Conservation (phyloP, 2,113 vertebrate species). For the Myotis lucifugus region DNA sequence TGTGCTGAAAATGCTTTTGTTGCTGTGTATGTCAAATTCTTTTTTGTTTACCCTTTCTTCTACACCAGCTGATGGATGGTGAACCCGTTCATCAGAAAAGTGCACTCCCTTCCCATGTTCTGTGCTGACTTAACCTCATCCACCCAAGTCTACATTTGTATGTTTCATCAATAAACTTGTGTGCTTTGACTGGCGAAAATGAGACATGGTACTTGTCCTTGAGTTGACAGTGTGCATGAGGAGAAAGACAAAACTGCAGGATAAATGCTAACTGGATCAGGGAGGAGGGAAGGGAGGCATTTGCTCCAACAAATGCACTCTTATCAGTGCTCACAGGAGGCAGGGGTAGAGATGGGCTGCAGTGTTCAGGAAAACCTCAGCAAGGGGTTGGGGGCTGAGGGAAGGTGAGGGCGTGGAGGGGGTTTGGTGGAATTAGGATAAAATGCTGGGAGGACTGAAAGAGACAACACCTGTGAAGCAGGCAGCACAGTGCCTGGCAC, state of each 20-base stretch:
- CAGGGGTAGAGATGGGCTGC: background rate
- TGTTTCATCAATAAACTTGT: slow-evolving; percentile 73
- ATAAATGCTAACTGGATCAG: background rate
- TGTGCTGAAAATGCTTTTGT: background rate
- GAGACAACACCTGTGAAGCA: background rate
- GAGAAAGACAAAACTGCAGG: background rate
- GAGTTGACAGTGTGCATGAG: background rate
- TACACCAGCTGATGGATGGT: background rate
- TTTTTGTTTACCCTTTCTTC: background rate
- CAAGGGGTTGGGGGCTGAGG: background rate
- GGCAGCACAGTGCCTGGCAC: background rate
- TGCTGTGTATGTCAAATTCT: background rate
- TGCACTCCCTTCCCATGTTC: background rate
- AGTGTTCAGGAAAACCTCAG: background rate
- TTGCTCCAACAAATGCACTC: background rate
- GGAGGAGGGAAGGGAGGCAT: background rate
- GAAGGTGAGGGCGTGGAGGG: background rate
- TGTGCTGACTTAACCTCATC: background rate
- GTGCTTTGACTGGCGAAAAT: slow-evolving; percentile 49
- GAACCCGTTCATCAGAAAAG: background rate
- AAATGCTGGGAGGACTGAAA: background rate
- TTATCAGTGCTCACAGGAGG: background rate
- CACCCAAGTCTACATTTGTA: slow-evolving; percentile 1
- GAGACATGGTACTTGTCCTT: slow-evolving; percentile 20
- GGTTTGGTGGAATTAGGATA: background rate